Evolutionary conservation across 92 coral and sea anemone species (phyloP), one percentile per base, ranked within the genome.

Genomic region (Isaurus tuberculatus): DNA sequence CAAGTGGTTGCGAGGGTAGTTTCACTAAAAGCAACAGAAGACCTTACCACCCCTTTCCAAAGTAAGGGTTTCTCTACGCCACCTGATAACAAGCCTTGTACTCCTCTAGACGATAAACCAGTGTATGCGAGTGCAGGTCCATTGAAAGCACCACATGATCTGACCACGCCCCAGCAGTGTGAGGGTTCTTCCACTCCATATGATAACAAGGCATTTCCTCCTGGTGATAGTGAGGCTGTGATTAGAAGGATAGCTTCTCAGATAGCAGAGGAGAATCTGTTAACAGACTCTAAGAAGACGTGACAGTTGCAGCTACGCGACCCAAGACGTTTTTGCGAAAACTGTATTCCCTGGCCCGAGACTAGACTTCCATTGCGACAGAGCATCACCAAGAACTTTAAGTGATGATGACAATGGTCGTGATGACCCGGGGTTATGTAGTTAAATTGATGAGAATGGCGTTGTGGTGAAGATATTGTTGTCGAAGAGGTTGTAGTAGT

Each of bases 221-320:
- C 16, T 46, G 53, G 16, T 19, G 16, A 46, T 19, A 46, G 53
- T 46, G 16, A 46, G 16, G 53, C 53, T 8, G 79, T 46, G 79
- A 72, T 72, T 16, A 27, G 26, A 61, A 72, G 36, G 36, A 37
- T 72, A 8, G 79, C 63, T 3, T 72, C 79, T 11, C 79, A 48
- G 63, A 61, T 72, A 11, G 53, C 53, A 20, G 27, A 55, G 19
- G 79, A 72, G 9, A 61, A 72, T 43, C 31, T 43, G 37, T 20
- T 49, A 20, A 8, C 79, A 17, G 42, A 55, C 1, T 72, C 63
- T 23, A 85, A 55, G 81, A 71, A 83, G 72, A 90, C 90, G 29
- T 92, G 97, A 92, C 97, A 88, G 70, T 83, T 92, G 74, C 88
- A 81, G 94, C 97, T 92, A 81, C 91, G 97, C 74, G 97, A 92